Conservation (phyloP, 1,140 invertebrate species). For the Neomicropteryx cornuta region DNA sequence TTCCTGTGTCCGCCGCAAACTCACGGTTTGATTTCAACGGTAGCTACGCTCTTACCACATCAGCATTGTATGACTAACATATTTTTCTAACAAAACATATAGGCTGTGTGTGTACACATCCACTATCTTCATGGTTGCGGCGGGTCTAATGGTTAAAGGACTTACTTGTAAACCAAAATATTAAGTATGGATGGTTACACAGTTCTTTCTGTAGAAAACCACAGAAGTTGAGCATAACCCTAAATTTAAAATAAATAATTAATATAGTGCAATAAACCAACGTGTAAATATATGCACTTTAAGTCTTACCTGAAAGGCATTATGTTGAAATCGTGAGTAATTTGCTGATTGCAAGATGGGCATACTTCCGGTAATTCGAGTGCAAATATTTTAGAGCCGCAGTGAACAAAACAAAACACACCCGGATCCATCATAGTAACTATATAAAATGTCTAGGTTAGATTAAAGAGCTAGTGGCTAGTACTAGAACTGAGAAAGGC, state of each 20-base stretch:
- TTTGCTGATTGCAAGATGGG: conserved; percentile 54
- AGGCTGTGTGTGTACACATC: too few relatives aligned
- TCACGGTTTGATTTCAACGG: too few relatives aligned
- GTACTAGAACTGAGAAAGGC: too few relatives aligned
- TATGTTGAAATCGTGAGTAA: conserved; percentile 45
- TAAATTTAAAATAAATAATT: conserved; percentile 9
- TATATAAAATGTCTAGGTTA: conserved; percentile 6
- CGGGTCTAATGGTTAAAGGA: not conserved
- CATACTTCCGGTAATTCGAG: conserved; percentile 59
- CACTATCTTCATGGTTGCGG: not conserved
- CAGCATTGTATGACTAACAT: too few relatives aligned
- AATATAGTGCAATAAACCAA: too few relatives aligned
- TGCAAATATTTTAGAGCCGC: conserved; percentile 66
- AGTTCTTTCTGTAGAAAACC: not conserved
- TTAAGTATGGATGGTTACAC: not conserved
- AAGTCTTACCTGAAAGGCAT: conserved; percentile 64
- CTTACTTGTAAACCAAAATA: not conserved
- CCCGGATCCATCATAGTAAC: conserved; percentile 49
- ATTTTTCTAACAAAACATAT: too few relatives aligned
- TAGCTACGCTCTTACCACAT: too few relatives aligned
- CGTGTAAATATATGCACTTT: too few relatives aligned
- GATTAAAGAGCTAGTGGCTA: too few relatives aligned
- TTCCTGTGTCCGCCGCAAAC: too few relatives aligned
- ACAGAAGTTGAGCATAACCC: not conserved
- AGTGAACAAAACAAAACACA: conserved; percentile 74